Evolutionary conservation across 2,113 vertebrate genomes (phyloP), one percentile per base, ranked within the genome.

Genomic region (Cyanistes caeruleus): DNA sequence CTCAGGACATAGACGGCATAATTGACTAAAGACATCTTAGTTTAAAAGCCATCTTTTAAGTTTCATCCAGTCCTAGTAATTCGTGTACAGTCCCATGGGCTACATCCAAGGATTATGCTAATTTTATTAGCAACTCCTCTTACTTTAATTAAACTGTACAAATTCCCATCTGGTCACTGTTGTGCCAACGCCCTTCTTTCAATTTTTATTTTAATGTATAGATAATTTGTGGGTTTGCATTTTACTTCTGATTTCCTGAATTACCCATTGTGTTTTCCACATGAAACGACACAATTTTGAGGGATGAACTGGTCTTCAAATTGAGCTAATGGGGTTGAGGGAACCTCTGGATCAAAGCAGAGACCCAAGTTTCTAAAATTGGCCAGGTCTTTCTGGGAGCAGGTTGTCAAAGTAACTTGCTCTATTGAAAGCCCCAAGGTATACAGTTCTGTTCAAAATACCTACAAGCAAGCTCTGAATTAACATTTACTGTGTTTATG

Each of bases 401-500:
- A 59, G 48, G 9, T 59, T 5, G 6, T 78, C 62, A 65, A 64
- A 93, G 37, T 56, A 73, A 22, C 30, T 46, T 55, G 59, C 27
- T 80, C 7, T 55, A 13, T 43, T 84, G 49, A 81, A 89, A 87
- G 18, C 14, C 81, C 39, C 28, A 33, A 77, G 53, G 11, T 89
- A 6, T 37, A 30, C 1, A 1, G 25, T 24, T 55, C 52, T 49
- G 49, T 56, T 81, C 39, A 76, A 96, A 95, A 96, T n/a, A 95
- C 55, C 82, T 94, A 87, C 52, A 49, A 98, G 96, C 96, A 96
- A 97, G 92, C 93, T 95, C 82, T 73, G 62, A 93, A 59, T 92
- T 97, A 97, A 97, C 97, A 96, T 95, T 98, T 97, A 95, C 95
- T 95, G 91, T 98, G 93, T 97, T 98, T 97, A 96, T 96, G 96